Base-by-base conservation (phyloP, 2,888 invertebrate genomes). In the Synanthedon andrenaeformis region DNA sequence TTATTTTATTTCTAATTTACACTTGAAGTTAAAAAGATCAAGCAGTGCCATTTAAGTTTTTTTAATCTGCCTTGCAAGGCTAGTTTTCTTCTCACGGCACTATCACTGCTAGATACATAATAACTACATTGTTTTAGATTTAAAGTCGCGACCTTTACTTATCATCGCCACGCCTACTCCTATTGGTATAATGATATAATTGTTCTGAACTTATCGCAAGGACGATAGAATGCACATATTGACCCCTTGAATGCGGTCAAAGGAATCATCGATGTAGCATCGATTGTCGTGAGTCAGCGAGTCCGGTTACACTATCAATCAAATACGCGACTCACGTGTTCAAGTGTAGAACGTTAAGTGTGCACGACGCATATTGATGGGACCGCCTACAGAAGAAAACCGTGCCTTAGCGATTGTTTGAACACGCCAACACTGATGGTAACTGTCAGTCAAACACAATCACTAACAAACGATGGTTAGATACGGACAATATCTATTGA, bases 231-330 rank as follows among this genome's bases (percentile, higher is more conserved):
- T 76, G 76, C 74, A 79, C 71, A 73, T 69, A 76, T 76, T 77
- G 77, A 76, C 76, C 70, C 72, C 62, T 69, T 74, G 70, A 81
- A 81, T 78, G 74, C 76, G 82, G 85, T 83, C 80, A 85, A 79
- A 82, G 78, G 78, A 82, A 76, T 76, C 76, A 71, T 64, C 69
- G 63, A 64, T 67, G 67, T 75, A 74, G 76, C 74, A 72, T 72
- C 72, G 74, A 76, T 74, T 76, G 74, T 74, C 58, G 60, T 85
- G 83, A 86, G 65, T 86, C 85, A 86, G 65, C 62, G 72, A 76
- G 76, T 79, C 80, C 80, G 70, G 72, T 67, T 69, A 71, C 67
- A 69, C 70, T 75, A 75, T 78, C 76, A 75, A 81, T 82, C 76
- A 74, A 67, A 65, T 63, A 79, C 64, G 63, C 78, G 63, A 67